phyloP scores from a whole-genome alignment of 2,797 vertebrate species.

The Propithecus deckenii region DNA sequence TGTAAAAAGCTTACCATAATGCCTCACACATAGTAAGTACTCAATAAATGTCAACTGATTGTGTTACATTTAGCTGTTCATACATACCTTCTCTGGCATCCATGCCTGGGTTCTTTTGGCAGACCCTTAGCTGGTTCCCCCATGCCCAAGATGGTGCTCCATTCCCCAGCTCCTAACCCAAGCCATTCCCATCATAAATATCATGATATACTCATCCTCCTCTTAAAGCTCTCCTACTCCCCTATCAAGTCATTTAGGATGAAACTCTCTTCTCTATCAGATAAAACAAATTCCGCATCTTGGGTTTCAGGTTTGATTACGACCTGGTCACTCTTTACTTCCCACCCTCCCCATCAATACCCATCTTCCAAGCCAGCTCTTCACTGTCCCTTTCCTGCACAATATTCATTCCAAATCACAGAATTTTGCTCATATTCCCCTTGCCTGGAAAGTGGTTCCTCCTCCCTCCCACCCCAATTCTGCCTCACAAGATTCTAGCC shows the following conservation, averaged over 20 bases:
- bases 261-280: not conserved
- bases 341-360: not conserved
- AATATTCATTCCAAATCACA: not conserved
- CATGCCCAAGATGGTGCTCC: not conserved
- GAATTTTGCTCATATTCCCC: not conserved
- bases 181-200: not conserved
- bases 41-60: not conserved
- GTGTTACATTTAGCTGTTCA: not conserved
- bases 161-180: not conserved
- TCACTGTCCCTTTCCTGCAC: not conserved
- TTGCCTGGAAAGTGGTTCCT: not conserved
- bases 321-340: not conserved
- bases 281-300: not conserved
- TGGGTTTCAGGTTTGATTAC: not conserved
- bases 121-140: not conserved
- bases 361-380: not conserved
- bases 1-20: not conserved
- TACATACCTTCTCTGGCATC: not conserved
- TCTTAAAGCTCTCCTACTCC: not conserved
- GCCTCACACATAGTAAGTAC: not conserved
- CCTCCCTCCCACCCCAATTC: not conserved
- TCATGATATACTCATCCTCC: not conserved
- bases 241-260: not conserved
- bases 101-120: not conserved
- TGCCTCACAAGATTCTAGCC: not conserved